Conservation (phyloP, 2,888 invertebrate genomes). For the Ophion ellenae region DNA sequence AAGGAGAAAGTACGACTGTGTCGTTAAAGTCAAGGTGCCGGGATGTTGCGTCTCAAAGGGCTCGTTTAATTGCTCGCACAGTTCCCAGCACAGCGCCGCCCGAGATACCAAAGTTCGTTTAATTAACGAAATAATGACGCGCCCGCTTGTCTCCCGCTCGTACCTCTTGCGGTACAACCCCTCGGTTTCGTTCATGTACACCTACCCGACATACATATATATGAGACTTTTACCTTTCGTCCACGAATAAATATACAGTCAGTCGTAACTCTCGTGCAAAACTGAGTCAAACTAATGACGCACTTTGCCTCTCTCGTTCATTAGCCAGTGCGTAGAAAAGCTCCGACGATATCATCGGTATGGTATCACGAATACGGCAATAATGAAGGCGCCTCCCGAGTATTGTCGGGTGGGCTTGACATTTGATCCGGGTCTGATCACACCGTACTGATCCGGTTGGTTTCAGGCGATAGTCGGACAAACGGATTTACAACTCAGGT, state of each 20-base stretch:
- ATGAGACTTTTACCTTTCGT: not conserved
- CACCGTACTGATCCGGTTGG: too few relatives aligned
- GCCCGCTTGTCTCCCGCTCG: slow-evolving; percentile 32
- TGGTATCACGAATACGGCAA: not conserved
- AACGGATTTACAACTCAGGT: too few relatives aligned
- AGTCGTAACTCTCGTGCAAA: slow-evolving; percentile 40
- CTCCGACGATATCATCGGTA: not conserved
- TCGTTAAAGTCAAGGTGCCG: slow-evolving; percentile 74
- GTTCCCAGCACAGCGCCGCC: slow-evolving; percentile 61
- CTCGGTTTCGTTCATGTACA: slow-evolving; percentile 29
- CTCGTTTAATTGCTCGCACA: slow-evolving; percentile 75
- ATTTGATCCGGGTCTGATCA: too few relatives aligned
- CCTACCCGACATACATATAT: slow-evolving; percentile 21
- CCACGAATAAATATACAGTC: not conserved
- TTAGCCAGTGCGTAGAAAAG: slow-evolving; percentile 16
- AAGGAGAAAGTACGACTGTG: slow-evolving; percentile 66
- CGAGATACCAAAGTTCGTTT: slow-evolving; percentile 78
- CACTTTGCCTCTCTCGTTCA: slow-evolving; percentile 33
- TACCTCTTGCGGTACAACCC: slow-evolving; percentile 25
- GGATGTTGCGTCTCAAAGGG: slow-evolving; percentile 76
- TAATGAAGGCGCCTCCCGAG: not conserved
- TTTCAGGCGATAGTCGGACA: too few relatives aligned
- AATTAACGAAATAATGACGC: slow-evolving; percentile 80
- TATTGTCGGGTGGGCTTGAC: too few relatives aligned
- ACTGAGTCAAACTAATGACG: slow-evolving; percentile 52